A percentile compares a stretch with the other conserved stretches of the same genome.
phyloP scores from a whole-genome alignment of 2,797 vertebrate species.

The Phalanger gymnotis region DNA sequence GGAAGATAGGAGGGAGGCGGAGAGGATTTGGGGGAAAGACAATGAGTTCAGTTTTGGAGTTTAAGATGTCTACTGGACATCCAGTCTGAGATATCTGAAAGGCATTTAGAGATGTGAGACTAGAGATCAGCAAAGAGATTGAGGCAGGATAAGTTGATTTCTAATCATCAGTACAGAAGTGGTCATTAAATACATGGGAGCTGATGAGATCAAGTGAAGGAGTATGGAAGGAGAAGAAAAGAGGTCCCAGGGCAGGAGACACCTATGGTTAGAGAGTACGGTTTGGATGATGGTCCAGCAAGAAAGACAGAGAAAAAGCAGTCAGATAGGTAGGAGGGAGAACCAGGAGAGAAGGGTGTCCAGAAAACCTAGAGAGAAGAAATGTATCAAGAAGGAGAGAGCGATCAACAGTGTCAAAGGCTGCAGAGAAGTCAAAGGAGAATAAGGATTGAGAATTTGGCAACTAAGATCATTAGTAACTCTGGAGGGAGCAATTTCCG shows the following conservation, averaged over 20 bases:
- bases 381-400: not conserved
- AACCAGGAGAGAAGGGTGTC: not conserved
- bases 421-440: no score
- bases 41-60: not conserved
- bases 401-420: not conserved
- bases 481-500: not conserved
- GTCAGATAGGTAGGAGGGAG: not conserved
- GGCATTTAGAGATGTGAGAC: not conserved
- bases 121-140: not conserved
- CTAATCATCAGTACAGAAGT: not conserved
- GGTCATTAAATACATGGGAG: not conserved
- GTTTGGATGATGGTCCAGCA: not conserved
- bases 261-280: not conserved
- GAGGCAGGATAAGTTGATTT: not conserved
- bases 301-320: not conserved
- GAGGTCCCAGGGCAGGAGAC: not conserved
- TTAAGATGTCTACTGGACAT: not conserved
- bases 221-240: not conserved
- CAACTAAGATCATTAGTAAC: not conserved
- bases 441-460: not conserved
- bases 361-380: not conserved
- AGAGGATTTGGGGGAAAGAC: not conserved
- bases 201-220: not conserved
- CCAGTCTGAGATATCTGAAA: not conserved
- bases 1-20: not conserved